Conservation (phyloP, 2,888 invertebrate species). For the Aphodius granarius region DNA sequence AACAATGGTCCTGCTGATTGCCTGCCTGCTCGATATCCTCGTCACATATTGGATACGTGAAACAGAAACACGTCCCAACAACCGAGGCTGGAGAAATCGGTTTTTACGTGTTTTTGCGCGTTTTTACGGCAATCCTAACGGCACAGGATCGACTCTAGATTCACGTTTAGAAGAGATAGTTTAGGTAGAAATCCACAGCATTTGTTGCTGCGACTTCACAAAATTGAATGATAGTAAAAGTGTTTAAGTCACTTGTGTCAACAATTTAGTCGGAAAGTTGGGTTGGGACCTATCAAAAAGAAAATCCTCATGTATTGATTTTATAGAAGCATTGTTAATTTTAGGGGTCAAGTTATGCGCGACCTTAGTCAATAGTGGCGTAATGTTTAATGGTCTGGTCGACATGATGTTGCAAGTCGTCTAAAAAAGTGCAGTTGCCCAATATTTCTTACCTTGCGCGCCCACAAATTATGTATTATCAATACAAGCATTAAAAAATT, state of each 20-base stretch:
- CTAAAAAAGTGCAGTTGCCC: neutral
- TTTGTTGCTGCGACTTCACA: too few species aligned
- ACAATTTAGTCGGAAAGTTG: too few species aligned
- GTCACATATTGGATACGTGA: neutral
- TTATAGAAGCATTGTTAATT: too few species aligned
- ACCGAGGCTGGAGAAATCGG: neutral
- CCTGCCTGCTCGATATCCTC: neutral
- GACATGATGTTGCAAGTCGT: neutral
- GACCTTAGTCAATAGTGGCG: neutral
- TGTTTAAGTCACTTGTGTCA: too few species aligned
- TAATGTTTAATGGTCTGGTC: neutral
- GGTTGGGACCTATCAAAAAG: too few species aligned
- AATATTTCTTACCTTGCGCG: neutral
- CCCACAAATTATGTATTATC: neutral
- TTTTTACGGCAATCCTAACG: too few species aligned
- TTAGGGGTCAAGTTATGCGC: too few species aligned
- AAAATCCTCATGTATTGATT: too few species aligned
- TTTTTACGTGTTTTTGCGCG: neutral
- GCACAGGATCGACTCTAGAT: too few species aligned
- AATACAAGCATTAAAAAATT: neutral
- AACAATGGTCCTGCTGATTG: neutral
- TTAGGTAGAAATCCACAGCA: too few species aligned
- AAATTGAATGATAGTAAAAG: too few species aligned
- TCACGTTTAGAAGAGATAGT: too few species aligned
- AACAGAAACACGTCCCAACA: neutral